A percentile compares a stretch with the other conserved stretches of the same genome.
These are phyloP conservation scores for Danio jaintianensis DNA, from an alignment of 2,797 vertebrate genomes.

Conservation along the genomic window DNA sequence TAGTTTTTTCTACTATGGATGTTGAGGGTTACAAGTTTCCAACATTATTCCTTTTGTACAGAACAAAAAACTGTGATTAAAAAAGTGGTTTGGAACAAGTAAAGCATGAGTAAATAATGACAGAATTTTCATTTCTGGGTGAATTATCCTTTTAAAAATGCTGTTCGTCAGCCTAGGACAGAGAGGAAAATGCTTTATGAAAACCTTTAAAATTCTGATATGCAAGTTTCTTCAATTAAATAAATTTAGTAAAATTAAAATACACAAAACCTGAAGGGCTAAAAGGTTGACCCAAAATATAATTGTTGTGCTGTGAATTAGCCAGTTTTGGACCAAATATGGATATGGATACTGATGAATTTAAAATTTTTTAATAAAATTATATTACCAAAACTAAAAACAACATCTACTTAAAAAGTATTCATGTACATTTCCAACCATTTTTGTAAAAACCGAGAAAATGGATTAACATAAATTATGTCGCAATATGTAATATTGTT, in stretches of 20 bases:
- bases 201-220: neutral
- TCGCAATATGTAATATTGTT: neutral
- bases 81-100: no score
- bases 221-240: neutral
- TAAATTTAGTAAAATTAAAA: neutral
- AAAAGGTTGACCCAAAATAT: neutral
- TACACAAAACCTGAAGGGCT: neutral
- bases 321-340: neutral
- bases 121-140: no score
- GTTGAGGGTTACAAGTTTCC: no score
- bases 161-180: neutral
- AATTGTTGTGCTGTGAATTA: neutral
- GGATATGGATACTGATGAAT: neutral
- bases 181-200: neutral
- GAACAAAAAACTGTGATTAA: no score
- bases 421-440: neutral
- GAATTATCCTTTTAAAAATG: no score
- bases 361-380: neutral
- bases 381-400: neutral
- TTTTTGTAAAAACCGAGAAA: neutral
- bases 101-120: no score
- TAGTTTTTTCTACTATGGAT: no score
- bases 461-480: neutral
- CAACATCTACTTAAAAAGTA: neutral
- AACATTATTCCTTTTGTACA: no score